A percentile compares a stretch with the other conserved stretches of the same genome.
phyloP scores from a whole-genome alignment of 2,888 invertebrate species.

The Drosophila subquinaria region DNA sequence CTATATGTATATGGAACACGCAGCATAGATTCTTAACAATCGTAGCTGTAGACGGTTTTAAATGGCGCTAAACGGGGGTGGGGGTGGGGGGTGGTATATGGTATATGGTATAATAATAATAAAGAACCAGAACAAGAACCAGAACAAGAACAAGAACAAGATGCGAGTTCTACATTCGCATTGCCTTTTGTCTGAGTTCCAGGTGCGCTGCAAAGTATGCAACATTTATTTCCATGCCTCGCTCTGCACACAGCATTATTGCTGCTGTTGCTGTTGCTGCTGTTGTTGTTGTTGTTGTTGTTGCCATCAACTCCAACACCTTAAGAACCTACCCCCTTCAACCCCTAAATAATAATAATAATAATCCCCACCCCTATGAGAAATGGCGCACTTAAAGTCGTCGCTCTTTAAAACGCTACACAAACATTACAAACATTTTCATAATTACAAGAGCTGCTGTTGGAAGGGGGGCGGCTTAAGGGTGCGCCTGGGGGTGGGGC shows the following conservation, averaged over 20 bases:
- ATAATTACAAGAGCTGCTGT: conserved; percentile 49
- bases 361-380: not conserved
- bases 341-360: not conserved
- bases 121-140: conserved; percentile 22
- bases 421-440: conserved; percentile 59
- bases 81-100: not conserved
- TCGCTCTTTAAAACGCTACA: conserved; percentile 47
- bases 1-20: conserved; percentile 40
- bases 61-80: not conserved
- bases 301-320: conserved; percentile 16
- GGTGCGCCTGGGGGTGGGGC: not conserved
- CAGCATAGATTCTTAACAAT: conserved; percentile 44
- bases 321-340: not conserved
- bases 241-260: conserved; percentile 32
- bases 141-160: conserved; percentile 7
- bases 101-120: conserved; percentile 4
- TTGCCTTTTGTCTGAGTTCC: conserved; percentile 36
- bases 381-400: conserved; percentile 31
- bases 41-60: not conserved
- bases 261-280: not conserved
- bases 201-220: conserved; percentile 60
- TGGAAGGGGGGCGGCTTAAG: not conserved
- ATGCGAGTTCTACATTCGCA: conserved; percentile 48
- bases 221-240: conserved; percentile 58
- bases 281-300: not conserved